A percentile compares a stretch with the other conserved stretches of the same genome.
These are phyloP conservation scores for Indri indri DNA, from an alignment of 2,113 vertebrate species.

Conservation along the genomic window DNA sequence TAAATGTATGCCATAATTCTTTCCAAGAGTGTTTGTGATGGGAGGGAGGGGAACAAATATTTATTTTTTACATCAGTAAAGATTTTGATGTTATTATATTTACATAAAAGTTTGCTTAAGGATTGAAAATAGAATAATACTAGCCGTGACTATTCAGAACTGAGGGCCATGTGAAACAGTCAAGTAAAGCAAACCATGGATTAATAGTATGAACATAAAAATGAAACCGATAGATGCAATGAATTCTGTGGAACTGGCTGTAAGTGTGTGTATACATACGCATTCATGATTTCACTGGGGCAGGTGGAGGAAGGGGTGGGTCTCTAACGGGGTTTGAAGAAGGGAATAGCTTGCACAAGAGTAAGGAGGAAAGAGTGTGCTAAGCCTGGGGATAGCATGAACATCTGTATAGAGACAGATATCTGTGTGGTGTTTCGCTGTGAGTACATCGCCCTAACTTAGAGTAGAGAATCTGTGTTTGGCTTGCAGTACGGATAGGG, in stretches of 20 bases:
- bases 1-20: neutral
- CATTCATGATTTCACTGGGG: neutral
- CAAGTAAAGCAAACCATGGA: neutral
- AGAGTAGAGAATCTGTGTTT: neutral
- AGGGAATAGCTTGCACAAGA: neutral
- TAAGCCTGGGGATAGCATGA: neutral
- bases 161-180: neutral
- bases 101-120: neutral
- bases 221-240: neutral
- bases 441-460: neutral
- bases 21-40: neutral
- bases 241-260: neutral
- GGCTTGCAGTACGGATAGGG: neutral
- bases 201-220: neutral
- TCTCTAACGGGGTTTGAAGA: neutral
- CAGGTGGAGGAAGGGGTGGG: neutral
- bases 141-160: neutral
- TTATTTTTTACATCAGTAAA: slow-evolving; percentile 1
- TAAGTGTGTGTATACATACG: neutral
- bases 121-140: neutral
- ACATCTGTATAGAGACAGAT: neutral
- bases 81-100: neutral
- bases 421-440: neutral
- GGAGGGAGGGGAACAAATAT: neutral
- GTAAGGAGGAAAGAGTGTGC: neutral